Evolutionary conservation across 2,113 vertebrate species (phyloP), one percentile per base, ranked within the genome.

Genomic region (Notarius quadriscutis): DNA sequence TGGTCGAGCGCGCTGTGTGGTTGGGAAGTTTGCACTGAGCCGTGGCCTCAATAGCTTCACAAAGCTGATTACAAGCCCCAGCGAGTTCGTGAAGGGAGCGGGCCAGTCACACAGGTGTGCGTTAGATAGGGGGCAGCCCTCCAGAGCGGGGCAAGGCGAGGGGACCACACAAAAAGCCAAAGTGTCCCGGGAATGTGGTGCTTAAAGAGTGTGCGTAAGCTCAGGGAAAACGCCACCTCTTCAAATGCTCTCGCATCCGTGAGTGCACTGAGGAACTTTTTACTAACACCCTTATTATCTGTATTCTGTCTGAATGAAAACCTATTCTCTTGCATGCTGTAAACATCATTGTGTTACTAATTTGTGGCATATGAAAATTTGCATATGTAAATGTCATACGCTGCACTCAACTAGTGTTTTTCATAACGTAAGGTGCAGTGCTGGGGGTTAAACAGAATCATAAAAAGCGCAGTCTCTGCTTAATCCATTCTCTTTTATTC

Each of bases 41-140:
- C 97, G 95, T 96, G 96, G 96, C 95, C 97, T 99, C 97, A 98
- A 97, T 97, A 96, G 96, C 97, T 95, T 96, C 96, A 98, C 97
- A 99, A 99, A 98, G 97, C 97, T 97, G 97, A 99, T 99, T 99
- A 99, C 97, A 99, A 97, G 97, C 97, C 97, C 96, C 97, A 98
- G 97, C 96, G 97, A 97, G 97, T 98, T 98, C 97, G 97, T 98
- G 97, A 97, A 97, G 97, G 97, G 96, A 96, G 96, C 96, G 95
- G 96, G 96, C 96, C 96, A 95, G 97, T 96, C 94, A 95, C 95
- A 97, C 97, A 99, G 98, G 98, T 98, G 97, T 96, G 97, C 97
- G 95, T 96, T 96, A 96, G 84, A 96, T 86, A 96, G 93, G 95
- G 96, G 96, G 94, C 94, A 96, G 96, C 96, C 96, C 94, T 94